These are phyloP conservation scores for Eledone cirrhosa DNA, from an alignment of 2,888 invertebrate genomes.

Conservation along the genomic window DNA sequence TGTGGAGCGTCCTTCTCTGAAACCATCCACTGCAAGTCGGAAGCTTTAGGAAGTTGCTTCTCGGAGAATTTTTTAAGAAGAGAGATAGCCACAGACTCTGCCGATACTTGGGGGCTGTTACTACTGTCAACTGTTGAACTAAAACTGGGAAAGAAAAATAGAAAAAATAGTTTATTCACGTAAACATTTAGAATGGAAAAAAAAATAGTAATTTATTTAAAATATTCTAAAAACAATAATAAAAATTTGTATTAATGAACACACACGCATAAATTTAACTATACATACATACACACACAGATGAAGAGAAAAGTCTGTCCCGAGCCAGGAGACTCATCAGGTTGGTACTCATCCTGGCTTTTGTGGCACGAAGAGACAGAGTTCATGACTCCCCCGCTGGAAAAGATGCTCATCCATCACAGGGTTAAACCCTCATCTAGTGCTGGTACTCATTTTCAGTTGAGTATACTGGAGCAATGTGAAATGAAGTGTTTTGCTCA, in stretches of 20 bases:
- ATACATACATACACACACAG: too few species aligned
- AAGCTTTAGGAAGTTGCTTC: conserved; percentile 78
- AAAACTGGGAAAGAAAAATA: conserved; percentile 20
- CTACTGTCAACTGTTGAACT: conserved; percentile 39
- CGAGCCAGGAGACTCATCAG: too few species aligned
- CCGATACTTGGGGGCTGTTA: conserved; percentile 61
- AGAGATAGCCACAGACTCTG: conserved; percentile 82
- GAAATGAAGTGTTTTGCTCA: too few species aligned
- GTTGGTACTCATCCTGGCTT: too few species aligned
- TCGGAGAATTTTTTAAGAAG: conserved; percentile 80
- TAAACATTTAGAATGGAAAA: too few species aligned
- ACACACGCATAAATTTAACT: not conserved
- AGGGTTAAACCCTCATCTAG: too few species aligned
- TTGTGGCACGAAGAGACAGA: too few species aligned
- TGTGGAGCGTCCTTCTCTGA: conserved; percentile 82
- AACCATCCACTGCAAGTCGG: conserved; percentile 82
- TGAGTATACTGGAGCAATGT: too few species aligned
- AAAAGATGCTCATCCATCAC: too few species aligned
- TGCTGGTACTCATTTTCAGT: too few species aligned
- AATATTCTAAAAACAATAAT: not conserved
- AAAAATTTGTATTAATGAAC: not conserved
- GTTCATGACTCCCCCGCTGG: too few species aligned
- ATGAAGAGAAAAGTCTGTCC: too few species aligned
- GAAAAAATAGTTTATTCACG: not conserved
- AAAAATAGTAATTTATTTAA: not conserved